Base-by-base conservation (phyloP, 2,797 vertebrate species). In the Myoxocephalus aenaeus region DNA sequence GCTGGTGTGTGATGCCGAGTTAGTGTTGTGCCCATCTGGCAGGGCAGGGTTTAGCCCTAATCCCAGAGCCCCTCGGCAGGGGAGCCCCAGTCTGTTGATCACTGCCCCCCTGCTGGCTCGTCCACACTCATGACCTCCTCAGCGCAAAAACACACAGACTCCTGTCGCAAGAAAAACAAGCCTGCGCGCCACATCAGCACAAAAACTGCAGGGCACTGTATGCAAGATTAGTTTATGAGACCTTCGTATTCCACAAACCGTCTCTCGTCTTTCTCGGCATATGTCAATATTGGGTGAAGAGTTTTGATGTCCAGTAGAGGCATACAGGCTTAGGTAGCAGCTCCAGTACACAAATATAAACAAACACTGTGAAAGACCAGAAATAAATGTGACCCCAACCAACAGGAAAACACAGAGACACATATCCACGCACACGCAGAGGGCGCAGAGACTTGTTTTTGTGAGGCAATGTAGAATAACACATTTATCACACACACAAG, bases 41-140 rank as follows among this genome's bases (percentile, higher is more conserved):
- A 95, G 94, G 94, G 94, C 93, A 95, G 95, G 96, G 96, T 97
- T 98, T 98, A 96, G 94, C 87, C 94, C 95, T 98, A 98, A 98
- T 98, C 97, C 96, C 95, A 93, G 95, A 96, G 95, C 95, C 96
- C 96, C 96, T 96, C 96, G 92, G 96, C 95, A 95, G 96, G 96
- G 96, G 95, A 89, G 95, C 96, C 96, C 81, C 96, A 96, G 96
- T 96, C 96, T 95, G 96, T 95, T 97, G 97, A 98, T 97, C 96
- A 95, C 94, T 48, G 94, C 93, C 96, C 96, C 95, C 95, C 95
- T 75, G 94, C 96, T 96, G 96, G 92, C 94, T 82, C 76, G 79
- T 80, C 84, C 80, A 86, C 81, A 83, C 77, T 84, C 81, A 69
- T 87, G 87, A 90, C 90, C 88, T 89, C 90, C 74, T 87, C 75